Percentiles rank a stretch among this genome's conserved stretches.
Evolutionary conservation across 2,113 vertebrate genomes (phyloP).

Genomic region (Urocitellus parryii): DNA sequence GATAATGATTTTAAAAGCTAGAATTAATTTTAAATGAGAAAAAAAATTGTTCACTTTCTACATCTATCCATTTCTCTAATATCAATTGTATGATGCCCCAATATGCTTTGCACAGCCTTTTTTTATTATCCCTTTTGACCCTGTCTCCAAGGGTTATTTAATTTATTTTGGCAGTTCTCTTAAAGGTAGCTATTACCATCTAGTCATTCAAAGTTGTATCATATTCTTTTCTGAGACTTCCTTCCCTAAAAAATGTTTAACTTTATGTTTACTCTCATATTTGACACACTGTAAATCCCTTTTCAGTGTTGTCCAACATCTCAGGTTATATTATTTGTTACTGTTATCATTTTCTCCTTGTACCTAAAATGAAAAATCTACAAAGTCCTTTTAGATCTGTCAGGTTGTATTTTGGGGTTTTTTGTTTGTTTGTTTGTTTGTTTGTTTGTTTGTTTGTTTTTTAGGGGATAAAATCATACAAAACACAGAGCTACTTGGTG

Average conservation of each 20-base stretch:
- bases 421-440: not conserved
- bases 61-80: constrained; percentile 20
- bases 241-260: constrained; percentile 47
- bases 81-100: not conserved
- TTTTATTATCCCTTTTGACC: constrained; percentile 15
- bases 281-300: constrained; percentile 80
- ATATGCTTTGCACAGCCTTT: not conserved
- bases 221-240: constrained; percentile 46
- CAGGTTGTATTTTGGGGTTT: not conserved
- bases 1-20: constrained; percentile 67
- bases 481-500: constrained; percentile 68
- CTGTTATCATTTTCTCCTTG: constrained; percentile 55
- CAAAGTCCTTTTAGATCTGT: constrained; percentile 52
- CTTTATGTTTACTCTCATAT: constrained; percentile 66
- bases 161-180: constrained; percentile 28
- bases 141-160: constrained; percentile 5
- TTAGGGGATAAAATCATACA: constrained; percentile 47
- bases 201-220: constrained; percentile 53
- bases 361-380: constrained; percentile 46
- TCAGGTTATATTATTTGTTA: constrained; percentile 63
- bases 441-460: not conserved
- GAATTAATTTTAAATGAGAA: constrained; percentile 81
- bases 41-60: constrained; percentile 29
- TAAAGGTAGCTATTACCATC: constrained; percentile 72
- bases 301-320: constrained; percentile 59